Base-by-base conservation (phyloP, 2,888 invertebrate species). In the Sminthurides aquaticus region DNA sequence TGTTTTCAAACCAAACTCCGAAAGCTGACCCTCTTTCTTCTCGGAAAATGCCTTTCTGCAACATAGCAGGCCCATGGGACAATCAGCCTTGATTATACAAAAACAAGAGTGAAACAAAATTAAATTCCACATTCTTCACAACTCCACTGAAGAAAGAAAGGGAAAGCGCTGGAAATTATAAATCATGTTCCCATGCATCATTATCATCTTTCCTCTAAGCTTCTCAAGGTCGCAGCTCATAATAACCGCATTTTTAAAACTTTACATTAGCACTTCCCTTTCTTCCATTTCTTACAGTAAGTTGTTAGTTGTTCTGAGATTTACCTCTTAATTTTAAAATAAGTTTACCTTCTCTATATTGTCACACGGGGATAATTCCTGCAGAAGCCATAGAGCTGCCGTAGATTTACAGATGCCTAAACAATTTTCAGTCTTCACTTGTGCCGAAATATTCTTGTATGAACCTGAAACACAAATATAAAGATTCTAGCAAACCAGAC, bases 41-140 rank as follows among this genome's bases (percentile, higher is more conserved):
- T 18, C 2, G 11, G 43, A 18, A 8, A 2, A 48, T 22, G n/a
- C 57, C 43, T 22, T 59, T 60, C 20, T 59, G 52, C 69, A 71
- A 34, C 70, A 70, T 5, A 70, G 59, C 1, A 69, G 57, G 11
- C 71, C 71, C 52, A 52, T 65, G 11, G 71, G 71, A 63, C 71
- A 71, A 59, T 71, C 71, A 3, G 62, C 58, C 71, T 70, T n/a
- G n/a, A n/a, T n/a, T n/a, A n/a, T n/a, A 49, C 24, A 60, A 56
- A 43, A 27, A 59, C n/a, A 59, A 26, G 25, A 15, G 27, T 3
- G 15, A 28, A 28, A 59, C 48, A 15, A 28, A 2, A 27, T 34
- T 20, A 54, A 60, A 49, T 24, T 27, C 34, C 20, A 24, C 28
- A 55, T 26, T 20, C 56, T 61, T 48, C 34, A n/a, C n/a, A n/a